A percentile compares a stretch with the other conserved stretches of the same genome.
Evolutionary conservation across 2,113 vertebrate species (phyloP).

Genomic region (Dryoscopus gambensis): DNA sequence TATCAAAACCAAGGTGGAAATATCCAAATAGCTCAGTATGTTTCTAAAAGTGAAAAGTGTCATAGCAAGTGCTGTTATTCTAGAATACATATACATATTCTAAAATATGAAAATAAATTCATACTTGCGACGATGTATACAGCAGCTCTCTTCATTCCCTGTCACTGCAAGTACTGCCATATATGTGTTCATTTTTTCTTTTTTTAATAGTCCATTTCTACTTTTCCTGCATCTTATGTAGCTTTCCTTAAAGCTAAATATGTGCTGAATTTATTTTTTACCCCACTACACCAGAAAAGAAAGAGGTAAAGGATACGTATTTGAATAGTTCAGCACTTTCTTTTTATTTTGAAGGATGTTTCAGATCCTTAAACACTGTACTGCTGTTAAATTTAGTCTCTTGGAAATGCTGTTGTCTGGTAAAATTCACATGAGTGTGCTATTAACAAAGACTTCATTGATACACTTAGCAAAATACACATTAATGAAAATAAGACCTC

Average conservation of each 20-base stretch:
- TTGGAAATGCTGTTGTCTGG: slow-evolving; percentile 8
- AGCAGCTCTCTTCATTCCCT: neutral
- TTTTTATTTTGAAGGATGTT: neutral
- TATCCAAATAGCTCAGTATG: neutral
- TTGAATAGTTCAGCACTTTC: neutral
- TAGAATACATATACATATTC: neutral
- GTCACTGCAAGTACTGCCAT: neutral
- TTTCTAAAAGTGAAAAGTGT: neutral
- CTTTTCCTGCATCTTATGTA: neutral
- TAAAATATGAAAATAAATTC: neutral
- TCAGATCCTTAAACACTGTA: neutral
- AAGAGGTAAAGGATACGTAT: neutral
- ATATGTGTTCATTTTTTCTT: neutral
- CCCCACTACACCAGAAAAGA: neutral
- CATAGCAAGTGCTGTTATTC: neutral
- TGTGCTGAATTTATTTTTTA: neutral
- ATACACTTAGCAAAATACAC: slow-evolving; percentile 31
- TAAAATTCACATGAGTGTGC: slow-evolving; percentile 35
- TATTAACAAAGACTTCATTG: slow-evolving; percentile 32
- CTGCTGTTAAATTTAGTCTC: slow-evolving; percentile 23
- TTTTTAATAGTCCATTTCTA: neutral
- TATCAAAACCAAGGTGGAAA: neutral
- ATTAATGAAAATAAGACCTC: slow-evolving; percentile 39
- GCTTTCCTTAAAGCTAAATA: neutral
- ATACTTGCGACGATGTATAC: neutral